These are phyloP conservation scores for Eupithecia insigniata DNA, from an alignment of 2,888 invertebrate genomes.

Conservation along the genomic window DNA sequence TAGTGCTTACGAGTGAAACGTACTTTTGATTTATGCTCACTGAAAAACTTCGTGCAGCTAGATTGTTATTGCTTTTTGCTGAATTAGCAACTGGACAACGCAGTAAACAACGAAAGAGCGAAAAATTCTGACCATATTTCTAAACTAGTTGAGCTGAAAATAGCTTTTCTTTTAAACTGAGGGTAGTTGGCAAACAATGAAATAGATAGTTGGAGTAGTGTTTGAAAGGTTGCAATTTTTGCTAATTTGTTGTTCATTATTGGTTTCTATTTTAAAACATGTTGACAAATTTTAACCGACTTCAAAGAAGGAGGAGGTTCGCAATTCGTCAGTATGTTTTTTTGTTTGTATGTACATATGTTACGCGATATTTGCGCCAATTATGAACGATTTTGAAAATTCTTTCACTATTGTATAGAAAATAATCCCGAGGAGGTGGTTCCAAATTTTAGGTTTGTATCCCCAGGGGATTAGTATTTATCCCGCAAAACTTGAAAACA, in stretches of 20 bases:
- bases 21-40: slow-evolving; percentile 32
- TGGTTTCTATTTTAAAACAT: background rate
- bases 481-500: too few relatives aligned
- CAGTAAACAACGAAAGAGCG: slow-evolving; percentile 24
- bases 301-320: too few relatives aligned
- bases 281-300: too few relatives aligned
- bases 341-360: too few relatives aligned
- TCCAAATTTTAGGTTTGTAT: too few relatives aligned
- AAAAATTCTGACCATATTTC: slow-evolving; percentile 4
- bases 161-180: slow-evolving; percentile 7
- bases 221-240: background rate
- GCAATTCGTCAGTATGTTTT: too few relatives aligned
- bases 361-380: too few relatives aligned
- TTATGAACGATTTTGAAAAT: too few relatives aligned
- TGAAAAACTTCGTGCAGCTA: slow-evolving; percentile 30
- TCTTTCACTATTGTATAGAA: too few relatives aligned
- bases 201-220: background rate
- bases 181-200: background rate
- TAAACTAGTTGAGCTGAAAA: background rate
- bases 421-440: too few relatives aligned
- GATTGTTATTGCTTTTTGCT: slow-evolving; percentile 38
- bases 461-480: too few relatives aligned
- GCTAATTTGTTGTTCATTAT: background rate
- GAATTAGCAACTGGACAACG: slow-evolving; percentile 34
- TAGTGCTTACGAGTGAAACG: slow-evolving; percentile 31